Evolutionary conservation across 2,797 vertebrate genomes (phyloP), one percentile per base, ranked within the genome.

Genomic region (Lepus oiostolus): DNA sequence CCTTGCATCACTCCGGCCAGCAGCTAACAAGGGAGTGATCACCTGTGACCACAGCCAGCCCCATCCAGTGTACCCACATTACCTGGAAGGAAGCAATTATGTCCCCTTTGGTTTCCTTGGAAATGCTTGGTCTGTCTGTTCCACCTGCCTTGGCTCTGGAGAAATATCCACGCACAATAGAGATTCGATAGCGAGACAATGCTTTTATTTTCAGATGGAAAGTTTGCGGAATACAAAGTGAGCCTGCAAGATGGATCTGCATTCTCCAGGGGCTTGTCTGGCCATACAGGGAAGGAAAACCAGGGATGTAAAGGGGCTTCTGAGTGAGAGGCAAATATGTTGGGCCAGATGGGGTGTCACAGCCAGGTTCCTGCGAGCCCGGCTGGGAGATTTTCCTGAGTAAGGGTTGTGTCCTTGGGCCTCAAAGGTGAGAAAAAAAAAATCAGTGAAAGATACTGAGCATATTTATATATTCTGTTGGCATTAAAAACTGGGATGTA

Each of bases 211-310:
- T 77, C 93, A 42, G 26, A 38, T 14, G 9, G 91, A 83, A 90
- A 95, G 96, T 88, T 42, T 63, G 68, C 47, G 42, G 92, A 91
- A 90, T 47, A 14, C 42, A 68, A 60, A 87, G 87, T 12, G 26
- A 96, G 82, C 89, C 52, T 72, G 60, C 77, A 38, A 62, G 76
- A 77, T 8, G 38, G 90, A 97, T 96, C 83, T 95, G 86, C 95
- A 72, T 96, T 96, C 97, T 71, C 85, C 1, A 26, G 92, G 81
- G 84, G 72, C 38, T 88, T 42, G 52, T 28, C 85, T 76, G 86
- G 80, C 13, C 52, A 63, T 84, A 38, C 0, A 19, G 72, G 52
- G 19, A 75, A 1, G 9, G 90, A 85, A 28, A 80, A 7, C 1
- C 47, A 93, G 95, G 91, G 82, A 79, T 1, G 0, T 5, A 42